A percentile compares a stretch with the other conserved stretches of the same genome.
Evolutionary conservation across 2,797 vertebrate species (phyloP).

Genomic region (Oryzias sinensis): DNA sequence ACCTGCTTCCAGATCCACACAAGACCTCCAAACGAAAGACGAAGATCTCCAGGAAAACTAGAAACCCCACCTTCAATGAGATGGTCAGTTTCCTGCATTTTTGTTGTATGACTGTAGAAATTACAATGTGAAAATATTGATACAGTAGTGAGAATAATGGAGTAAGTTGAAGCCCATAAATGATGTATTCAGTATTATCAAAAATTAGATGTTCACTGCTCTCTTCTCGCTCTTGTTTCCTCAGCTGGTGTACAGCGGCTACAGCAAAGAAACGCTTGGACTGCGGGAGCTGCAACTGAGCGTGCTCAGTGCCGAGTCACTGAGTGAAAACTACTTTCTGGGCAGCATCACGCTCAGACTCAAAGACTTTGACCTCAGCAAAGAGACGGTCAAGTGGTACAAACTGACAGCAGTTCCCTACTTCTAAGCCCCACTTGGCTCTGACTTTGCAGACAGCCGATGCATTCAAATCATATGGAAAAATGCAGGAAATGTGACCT

Average conservation of each 20-base stretch:
- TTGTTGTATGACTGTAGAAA: neutral
- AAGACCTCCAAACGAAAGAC: slow-evolving; percentile 98
- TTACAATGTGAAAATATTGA: neutral
- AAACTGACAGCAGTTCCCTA: slow-evolving; percentile 88
- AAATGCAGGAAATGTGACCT: slow-evolving; percentile 22
- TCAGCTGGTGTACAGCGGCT: slow-evolving; percentile 94
- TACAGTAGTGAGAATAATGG: neutral
- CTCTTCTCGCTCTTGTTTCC: slow-evolving; percentile 12
- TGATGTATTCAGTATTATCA: neutral
- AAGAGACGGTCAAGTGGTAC: slow-evolving; percentile 97
- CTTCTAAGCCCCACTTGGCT: slow-evolving; percentile 66
- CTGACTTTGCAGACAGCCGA: slow-evolving; percentile 4
- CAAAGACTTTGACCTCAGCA: slow-evolving; percentile 97
- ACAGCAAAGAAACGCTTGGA: slow-evolving; percentile 90
- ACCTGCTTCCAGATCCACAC: slow-evolving; percentile 92
- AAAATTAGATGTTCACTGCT: neutral
- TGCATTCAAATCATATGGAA: slow-evolving; percentile 35
- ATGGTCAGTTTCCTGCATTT: slow-evolving; percentile 80
- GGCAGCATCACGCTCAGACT: slow-evolving; percentile 92
- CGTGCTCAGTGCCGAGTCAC: slow-evolving; percentile 93
- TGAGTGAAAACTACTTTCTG: slow-evolving; percentile 95
- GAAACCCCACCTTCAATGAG: slow-evolving; percentile 98
- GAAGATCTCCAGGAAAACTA: slow-evolving; percentile 93
- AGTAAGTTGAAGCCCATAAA: neutral
- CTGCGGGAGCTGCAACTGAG: slow-evolving; percentile 93